Conservation (phyloP, 2,113 vertebrate species). For the Pagrus major region DNA sequence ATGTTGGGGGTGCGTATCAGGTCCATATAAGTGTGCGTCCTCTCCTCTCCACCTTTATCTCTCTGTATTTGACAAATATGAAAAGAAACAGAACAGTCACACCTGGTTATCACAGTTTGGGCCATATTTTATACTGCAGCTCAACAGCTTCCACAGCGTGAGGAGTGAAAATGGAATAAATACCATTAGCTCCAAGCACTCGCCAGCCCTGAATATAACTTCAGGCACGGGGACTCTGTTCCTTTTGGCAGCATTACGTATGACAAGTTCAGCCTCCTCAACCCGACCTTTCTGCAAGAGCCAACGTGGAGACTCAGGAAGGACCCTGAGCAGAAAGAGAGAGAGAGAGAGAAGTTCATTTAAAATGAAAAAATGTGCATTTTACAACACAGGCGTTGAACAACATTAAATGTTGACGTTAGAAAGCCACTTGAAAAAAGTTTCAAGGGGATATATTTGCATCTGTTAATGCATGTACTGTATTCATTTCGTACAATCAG, state of each 20-base stretch:
- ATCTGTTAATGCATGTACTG: background rate
- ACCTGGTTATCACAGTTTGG: background rate
- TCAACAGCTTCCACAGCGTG: background rate
- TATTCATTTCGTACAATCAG: background rate
- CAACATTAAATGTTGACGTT: background rate
- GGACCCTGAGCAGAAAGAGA: slow-evolving; percentile 58
- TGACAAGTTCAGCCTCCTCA: slow-evolving; percentile 64
- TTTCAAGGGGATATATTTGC: background rate
- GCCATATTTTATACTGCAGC: background rate
- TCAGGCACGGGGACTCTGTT: slow-evolving; percentile 39
- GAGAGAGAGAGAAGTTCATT: background rate
- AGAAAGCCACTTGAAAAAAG: background rate
- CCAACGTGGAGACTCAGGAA: slow-evolving; percentile 77
- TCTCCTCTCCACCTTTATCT: slow-evolving; percentile 10
- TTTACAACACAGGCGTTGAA: background rate
- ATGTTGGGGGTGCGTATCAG: slow-evolving; percentile 60
- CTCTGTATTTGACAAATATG: slow-evolving; percentile 19
- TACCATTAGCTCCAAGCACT: slow-evolving; percentile 38
- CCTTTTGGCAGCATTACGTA: slow-evolving; percentile 59
- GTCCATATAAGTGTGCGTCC: slow-evolving; percentile 58
- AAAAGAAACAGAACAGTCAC: slow-evolving; percentile 27
- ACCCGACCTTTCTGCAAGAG: slow-evolving; percentile 67
- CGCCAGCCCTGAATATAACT: slow-evolving; percentile 38
- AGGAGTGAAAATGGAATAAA: background rate
- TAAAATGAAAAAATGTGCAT: background rate